A percentile compares a stretch with the other conserved stretches of the same genome.
These are phyloP conservation scores for Sminthopsis crassicaudata DNA, from an alignment of 2,113 vertebrate species.

Conservation along the genomic window DNA sequence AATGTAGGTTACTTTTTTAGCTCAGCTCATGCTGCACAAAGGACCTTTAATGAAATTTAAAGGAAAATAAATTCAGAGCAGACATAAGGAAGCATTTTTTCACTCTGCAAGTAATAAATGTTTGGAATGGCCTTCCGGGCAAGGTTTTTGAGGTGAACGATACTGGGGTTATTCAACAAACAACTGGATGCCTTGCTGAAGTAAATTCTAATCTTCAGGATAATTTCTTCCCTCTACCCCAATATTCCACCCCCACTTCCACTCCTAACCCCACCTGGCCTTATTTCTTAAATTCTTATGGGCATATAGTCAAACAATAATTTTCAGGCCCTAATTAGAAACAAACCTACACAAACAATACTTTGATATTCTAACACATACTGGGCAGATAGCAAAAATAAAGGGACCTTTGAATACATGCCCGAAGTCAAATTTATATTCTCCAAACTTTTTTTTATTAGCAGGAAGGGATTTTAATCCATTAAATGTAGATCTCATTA, in stretches of 20 bases:
- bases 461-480: background rate
- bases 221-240: background rate
- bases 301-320: conserved; percentile 2
- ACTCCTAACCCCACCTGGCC: background rate
- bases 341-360: conserved; percentile 39
- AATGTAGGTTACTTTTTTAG: conserved; percentile 24
- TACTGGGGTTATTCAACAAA: conserved; percentile 41
- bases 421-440: background rate
- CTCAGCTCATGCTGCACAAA: conserved; percentile 25
- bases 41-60: conserved; percentile 52
- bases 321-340: conserved; percentile 34
- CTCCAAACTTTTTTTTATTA: background rate
- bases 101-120: conserved; percentile 40
- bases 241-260: background rate
- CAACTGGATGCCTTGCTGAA: background rate
- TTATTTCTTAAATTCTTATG: background rate
- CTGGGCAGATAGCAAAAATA: background rate
- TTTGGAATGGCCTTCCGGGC: conserved; percentile 28
- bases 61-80: conserved; percentile 40
- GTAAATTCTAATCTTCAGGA: conserved; percentile 22
- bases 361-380: background rate
- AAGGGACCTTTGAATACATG: background rate
- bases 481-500: background rate
- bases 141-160: conserved; percentile 38
- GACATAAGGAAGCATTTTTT: conserved; percentile 52